These are phyloP conservation scores for Synanthedon andrenaeformis DNA, from an alignment of 2,888 invertebrate species.

Conservation along the genomic window DNA sequence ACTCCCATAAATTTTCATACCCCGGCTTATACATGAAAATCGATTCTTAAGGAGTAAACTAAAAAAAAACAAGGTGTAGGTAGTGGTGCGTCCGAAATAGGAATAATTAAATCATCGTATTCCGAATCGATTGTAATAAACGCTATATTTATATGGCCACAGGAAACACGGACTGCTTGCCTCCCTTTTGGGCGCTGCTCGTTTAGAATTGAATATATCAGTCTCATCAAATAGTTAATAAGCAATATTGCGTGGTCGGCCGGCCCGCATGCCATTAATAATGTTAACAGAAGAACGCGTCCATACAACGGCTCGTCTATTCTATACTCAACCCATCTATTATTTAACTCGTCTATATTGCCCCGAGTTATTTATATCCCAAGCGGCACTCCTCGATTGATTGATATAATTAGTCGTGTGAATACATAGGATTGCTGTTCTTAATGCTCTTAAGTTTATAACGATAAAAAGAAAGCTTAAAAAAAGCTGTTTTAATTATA, in stretches of 20 bases:
- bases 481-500: too few relatives aligned
- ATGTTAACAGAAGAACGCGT: conserved; percentile 23
- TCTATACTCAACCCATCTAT: conserved; percentile 8
- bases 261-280: conserved; percentile 42
- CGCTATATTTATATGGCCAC: background rate
- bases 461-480: too few relatives aligned
- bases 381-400: conserved; percentile 40
- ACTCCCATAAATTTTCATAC: too few relatives aligned
- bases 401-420: conserved; percentile 37
- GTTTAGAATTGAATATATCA: conserved; percentile 16
- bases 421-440: conserved; percentile 8
- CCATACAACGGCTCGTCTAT: conserved; percentile 4
- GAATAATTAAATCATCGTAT: too few relatives aligned
- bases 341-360: conserved; percentile 18
- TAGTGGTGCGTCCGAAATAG: too few relatives aligned
- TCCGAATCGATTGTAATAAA: background rate
- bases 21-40: too few relatives aligned
- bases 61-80: too few relatives aligned
- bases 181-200: conserved; percentile 20
- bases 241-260: conserved; percentile 22
- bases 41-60: too few relatives aligned
- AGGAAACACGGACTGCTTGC: conserved; percentile 39
- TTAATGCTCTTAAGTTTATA: background rate
- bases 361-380: conserved; percentile 26
- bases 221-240: conserved; percentile 38